Base-by-base conservation (phyloP, 2,113 vertebrate genomes). In the Synchiropus splendidus region DNA sequence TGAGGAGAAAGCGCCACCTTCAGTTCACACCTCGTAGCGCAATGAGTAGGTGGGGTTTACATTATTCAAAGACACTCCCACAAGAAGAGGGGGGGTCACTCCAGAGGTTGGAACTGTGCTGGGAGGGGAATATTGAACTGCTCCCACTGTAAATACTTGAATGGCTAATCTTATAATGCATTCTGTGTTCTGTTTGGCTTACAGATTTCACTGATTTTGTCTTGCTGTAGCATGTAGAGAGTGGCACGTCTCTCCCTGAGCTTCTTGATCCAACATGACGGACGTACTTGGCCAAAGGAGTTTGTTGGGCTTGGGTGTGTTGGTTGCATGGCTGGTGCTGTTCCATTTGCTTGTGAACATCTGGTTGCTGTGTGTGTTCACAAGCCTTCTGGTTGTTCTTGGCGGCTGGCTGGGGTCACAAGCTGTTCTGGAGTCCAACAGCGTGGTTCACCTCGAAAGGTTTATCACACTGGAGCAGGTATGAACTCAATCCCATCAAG, bases 341-440 rank as follows among this genome's bases (percentile, higher is more conserved):
- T 82, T 94, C 43, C 88, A 88, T 64, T 55, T 92, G 3, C 67
- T 97, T 70, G 83, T 95, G 16, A 90, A 89, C 4, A 66, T 92
- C 46, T 89, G 89, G 87, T 76, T 83, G 0, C 78, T 97, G 18
- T 89, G 85, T 9, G 45, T 91, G 41, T 86, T 94, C 43, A 94
- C 85, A 0, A 89, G 83, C 9, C 42, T 81, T n/a, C 55, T 96
- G 40, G 59, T 84, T 1, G 85, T 81, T 9, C 66, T 94, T 9
- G 91, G 91, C 0, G 89, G 87, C 2, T 97, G 93, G 91, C 47
- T 95, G 13, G 87, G 89, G 1, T 85, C 89, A 0, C 81, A 74
- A 1, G 78, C 78, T 0, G 30, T 89, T 4, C 32, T 79, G 0
- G 71, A 74, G 12, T 79, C 31, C 5, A 65, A 78, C 10, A 80